Evolutionary conservation across 2,113 vertebrate species (phyloP).

Genomic region (Elgaria multicarinata): DNA sequence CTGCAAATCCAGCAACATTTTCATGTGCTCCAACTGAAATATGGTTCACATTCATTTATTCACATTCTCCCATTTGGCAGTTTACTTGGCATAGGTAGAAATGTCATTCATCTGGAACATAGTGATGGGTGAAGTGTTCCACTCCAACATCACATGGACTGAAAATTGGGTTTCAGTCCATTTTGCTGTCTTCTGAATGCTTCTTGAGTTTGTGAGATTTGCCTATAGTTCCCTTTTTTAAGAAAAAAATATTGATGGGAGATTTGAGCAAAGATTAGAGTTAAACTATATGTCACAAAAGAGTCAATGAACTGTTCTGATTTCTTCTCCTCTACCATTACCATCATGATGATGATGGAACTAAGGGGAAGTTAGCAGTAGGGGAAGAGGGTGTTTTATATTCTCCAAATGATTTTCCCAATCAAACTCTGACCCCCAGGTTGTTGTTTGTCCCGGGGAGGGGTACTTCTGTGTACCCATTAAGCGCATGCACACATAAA

Average conservation of each 20-base stretch:
- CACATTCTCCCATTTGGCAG: conserved; percentile 31
- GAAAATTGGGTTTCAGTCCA: not conserved
- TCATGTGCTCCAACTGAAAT: conserved; percentile 24
- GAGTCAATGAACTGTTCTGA: not conserved
- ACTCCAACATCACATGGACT: conserved; percentile 29
- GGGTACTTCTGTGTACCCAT: not conserved
- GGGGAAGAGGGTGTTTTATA: not conserved
- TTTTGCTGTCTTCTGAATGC: not conserved
- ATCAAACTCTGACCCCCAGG: not conserved
- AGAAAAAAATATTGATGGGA: not conserved
- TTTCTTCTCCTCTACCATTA: not conserved
- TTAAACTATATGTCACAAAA: not conserved
- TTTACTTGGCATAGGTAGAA: conserved; percentile 25
- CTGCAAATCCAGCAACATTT: conserved; percentile 43
- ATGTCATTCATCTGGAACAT: conserved; percentile 35
- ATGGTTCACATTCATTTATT: conserved; percentile 41
- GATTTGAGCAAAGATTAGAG: not conserved
- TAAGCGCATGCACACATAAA: not conserved
- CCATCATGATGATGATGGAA: not conserved
- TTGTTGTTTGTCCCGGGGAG: not conserved
- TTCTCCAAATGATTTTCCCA: not conserved
- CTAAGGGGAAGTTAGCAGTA: not conserved
- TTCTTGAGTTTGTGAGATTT: conserved; percentile 9
- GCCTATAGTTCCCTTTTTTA: not conserved
- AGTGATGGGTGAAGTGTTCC: conserved; percentile 2